Evolutionary conservation across 1,140 invertebrate genomes (phyloP).

Genomic region (Nilaparvata lugens): DNA sequence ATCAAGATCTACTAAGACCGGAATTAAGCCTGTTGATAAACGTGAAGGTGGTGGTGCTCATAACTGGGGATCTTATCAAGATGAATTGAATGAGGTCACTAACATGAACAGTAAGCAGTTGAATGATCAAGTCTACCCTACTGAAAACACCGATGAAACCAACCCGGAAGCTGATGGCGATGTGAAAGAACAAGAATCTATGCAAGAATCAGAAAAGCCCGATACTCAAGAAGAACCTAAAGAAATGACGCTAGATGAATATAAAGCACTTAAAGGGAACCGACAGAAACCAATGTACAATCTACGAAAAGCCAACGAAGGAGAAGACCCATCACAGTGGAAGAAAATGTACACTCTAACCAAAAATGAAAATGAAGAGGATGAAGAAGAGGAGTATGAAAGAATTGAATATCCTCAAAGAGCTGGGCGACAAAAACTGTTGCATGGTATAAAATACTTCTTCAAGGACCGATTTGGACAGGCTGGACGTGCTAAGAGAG

Average conservation of each 20-base stretch:
- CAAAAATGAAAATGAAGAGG: conserved; percentile 63
- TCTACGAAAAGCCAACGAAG: conserved; percentile 83
- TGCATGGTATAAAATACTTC: conserved; percentile 82
- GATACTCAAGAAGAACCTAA: conserved; percentile 46
- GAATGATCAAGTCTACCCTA: too few species aligned
- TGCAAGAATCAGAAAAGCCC: conserved; percentile 28
- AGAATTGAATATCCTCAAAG: conserved; percentile 74
- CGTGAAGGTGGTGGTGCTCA: conserved; percentile 86
- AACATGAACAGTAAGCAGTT: too few species aligned
- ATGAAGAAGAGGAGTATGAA: conserved; percentile 64
- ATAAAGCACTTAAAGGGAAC: conserved; percentile 66
- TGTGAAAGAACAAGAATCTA: conserved; percentile 28
- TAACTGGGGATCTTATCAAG: conserved; percentile 91
- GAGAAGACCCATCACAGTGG: conserved; percentile 82
- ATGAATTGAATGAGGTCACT: conserved; percentile 43
- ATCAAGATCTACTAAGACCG: conserved; percentile 89
- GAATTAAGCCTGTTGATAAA: conserved; percentile 89
- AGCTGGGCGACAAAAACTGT: conserved; percentile 75
- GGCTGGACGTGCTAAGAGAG: conserved; percentile 34
- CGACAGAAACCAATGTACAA: conserved; percentile 78
- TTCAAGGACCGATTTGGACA: conserved; percentile 62
- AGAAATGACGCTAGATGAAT: conserved; percentile 80
- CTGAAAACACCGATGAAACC: not conserved
- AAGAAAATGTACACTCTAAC: conserved; percentile 81
- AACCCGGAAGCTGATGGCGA: conserved; percentile 6